phyloP scores from a whole-genome alignment of 1,140 invertebrate species.

The Drosophila guanche region DNA sequence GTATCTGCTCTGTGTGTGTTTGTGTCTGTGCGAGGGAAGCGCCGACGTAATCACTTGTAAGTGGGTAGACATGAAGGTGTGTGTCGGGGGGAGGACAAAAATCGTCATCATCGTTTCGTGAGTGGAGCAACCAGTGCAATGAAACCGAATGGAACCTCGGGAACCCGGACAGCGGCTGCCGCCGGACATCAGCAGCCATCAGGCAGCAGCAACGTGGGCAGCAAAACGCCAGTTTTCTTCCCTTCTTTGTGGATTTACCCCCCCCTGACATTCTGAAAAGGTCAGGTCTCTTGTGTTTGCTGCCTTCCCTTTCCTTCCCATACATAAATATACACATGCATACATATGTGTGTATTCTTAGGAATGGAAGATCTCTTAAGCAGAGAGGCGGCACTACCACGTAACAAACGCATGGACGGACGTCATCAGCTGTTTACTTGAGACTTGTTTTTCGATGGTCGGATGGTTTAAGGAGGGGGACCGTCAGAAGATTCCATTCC shows the following conservation, averaged over 20 bases:
- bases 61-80: slow-evolving; percentile 22
- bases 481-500: slow-evolving; percentile 43
- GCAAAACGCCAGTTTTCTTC: slow-evolving; percentile 12
- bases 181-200: slow-evolving; percentile 30
- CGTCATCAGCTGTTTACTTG: slow-evolving; percentile 77
- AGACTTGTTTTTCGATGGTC: slow-evolving; percentile 10
- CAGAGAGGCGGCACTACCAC: slow-evolving; percentile 29
- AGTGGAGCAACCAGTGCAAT: slow-evolving; percentile 66
- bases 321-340: slow-evolving; percentile 6
- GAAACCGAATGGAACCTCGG: slow-evolving; percentile 30
- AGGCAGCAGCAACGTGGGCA: slow-evolving; percentile 64
- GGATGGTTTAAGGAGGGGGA: slow-evolving; percentile 13
- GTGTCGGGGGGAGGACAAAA: slow-evolving; percentile 25
- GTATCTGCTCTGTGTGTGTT: slow-evolving; percentile 27
- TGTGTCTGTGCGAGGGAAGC: slow-evolving; percentile 34
- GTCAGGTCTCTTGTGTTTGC: slow-evolving; percentile 59
- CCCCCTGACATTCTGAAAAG: slow-evolving; percentile 42
- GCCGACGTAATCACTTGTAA: slow-evolving; percentile 76
- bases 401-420: slow-evolving; percentile 75
- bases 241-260: slow-evolving; percentile 4
- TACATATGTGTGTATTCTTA: too few relatives aligned
- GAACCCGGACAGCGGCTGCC: slow-evolving; percentile 21
- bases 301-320: slow-evolving; percentile 12
- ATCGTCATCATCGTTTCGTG: slow-evolving; percentile 57
- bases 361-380: slow-evolving; percentile 3